Evolutionary conservation across 2,797 vertebrate genomes (phyloP).

Genomic region (Gymnopithys bicolor): DNA sequence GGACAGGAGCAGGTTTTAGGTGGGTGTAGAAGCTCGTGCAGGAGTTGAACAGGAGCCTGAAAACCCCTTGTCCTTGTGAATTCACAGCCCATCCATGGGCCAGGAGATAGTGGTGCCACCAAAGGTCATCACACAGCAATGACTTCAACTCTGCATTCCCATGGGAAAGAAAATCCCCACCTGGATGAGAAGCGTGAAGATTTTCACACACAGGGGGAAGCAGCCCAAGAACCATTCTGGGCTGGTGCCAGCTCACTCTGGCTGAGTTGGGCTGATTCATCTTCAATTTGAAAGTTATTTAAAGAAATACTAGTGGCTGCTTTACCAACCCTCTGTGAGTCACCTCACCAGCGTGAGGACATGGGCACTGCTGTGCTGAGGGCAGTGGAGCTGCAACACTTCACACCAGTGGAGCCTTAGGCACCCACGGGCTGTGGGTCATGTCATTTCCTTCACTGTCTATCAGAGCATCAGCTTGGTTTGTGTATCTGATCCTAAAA

Average conservation of each 20-base stretch:
- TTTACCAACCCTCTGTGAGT: not conserved
- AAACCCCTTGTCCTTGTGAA: not conserved
- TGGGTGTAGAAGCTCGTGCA: fast-evolving
- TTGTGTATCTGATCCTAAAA: not conserved
- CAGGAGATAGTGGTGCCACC: not conserved
- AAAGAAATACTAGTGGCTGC: not conserved
- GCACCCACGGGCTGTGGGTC: not conserved
- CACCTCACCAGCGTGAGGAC: not conserved
- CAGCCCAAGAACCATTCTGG: not conserved
- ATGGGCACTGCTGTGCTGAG: not conserved
- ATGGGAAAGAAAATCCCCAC: fast-evolving
- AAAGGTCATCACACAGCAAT: not conserved
- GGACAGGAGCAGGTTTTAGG: not conserved
- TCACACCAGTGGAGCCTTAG: not conserved
- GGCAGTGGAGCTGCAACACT: not conserved
- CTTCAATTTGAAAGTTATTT: not conserved
- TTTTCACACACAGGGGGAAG: no score
- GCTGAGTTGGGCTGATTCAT: not conserved
- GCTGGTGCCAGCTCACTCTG: fast-evolving
- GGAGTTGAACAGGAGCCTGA: not conserved
- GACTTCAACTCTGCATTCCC: not conserved
- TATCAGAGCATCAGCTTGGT: not conserved
- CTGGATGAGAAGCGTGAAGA: not conserved
- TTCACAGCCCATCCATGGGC: not conserved
- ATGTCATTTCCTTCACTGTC: not conserved